phyloP scores from a whole-genome alignment of 2,888 invertebrate genomes.

The Dicycla oo region DNA sequence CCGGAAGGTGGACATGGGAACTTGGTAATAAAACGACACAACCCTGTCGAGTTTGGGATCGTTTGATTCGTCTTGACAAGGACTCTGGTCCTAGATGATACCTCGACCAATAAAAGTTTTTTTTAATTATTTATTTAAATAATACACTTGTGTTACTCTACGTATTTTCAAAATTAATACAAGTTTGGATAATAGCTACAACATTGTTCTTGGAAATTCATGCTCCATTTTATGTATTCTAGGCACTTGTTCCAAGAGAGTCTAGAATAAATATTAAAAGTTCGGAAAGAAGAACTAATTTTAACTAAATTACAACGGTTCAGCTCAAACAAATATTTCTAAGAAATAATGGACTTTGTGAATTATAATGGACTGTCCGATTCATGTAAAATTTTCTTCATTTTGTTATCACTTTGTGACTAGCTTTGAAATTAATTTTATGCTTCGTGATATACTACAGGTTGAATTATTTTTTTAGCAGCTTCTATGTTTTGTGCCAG shows the following conservation, averaged over 20 bases:
- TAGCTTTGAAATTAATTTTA: constrained; percentile 40
- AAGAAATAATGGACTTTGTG: constrained; percentile 3
- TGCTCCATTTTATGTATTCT: background rate
- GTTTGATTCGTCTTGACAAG: no score
- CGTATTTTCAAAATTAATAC: background rate
- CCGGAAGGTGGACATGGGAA: no score
- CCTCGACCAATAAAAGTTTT: no score
- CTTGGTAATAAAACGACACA: no score
- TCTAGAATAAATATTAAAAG: background rate
- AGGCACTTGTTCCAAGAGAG: background rate
- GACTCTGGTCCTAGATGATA: no score
- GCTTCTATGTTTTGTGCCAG: background rate
- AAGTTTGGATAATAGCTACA: background rate
- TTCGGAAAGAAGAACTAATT: background rate
- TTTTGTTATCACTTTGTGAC: constrained; percentile 28
- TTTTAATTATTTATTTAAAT: no score
- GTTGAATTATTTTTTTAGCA: background rate
- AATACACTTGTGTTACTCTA: no score
- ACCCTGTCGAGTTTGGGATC: no score
- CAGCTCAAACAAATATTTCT: constrained; percentile 15
- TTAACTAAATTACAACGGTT: constrained; percentile 27
- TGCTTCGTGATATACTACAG: constrained; percentile 12
- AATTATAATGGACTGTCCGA: constrained; percentile 9
- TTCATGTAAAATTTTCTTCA: constrained; percentile 12
- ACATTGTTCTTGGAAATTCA: background rate